Base-by-base conservation (phyloP, 1,140 invertebrate genomes). In the Camponotus floridanus region DNA sequence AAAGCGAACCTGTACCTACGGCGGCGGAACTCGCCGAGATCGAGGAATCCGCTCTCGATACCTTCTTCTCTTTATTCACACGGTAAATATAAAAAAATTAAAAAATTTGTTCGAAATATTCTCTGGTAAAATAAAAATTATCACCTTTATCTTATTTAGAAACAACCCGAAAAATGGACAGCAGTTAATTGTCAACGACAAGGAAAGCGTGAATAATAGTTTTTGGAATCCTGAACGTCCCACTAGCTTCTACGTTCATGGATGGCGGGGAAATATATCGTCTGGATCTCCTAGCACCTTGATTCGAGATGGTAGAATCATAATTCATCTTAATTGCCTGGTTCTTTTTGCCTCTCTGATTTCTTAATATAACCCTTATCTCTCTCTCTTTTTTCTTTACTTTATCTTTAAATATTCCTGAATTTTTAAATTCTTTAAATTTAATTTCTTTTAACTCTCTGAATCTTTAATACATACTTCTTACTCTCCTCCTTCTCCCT, bases 221-320 rank as follows among this genome's bases (percentile, higher is more conserved):
- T 71, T 18, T 48, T 91, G 85, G 87, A 21, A 89, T n/a, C 33
- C 61, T 15, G 33, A 42, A 1, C 85, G 62, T 45, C 71, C 83
- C 7, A 91, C 91, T 2, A 79, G 79, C 26, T 36, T 93, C 1
- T 42, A 93, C 33, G 80, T 87, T 55, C 92, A 94, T 11, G 92
- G 92, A 3, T 93, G 93, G 93, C 76, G 65, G 8, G 84, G 86
- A 39, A 31, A 64, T 2, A 33, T 2, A 6, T 2, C 21, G 26
- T 26, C 26, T 33, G 18, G 31, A 67, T 9, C 57, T 8, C 15
- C 86, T 31, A 88, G 88, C 62, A 67, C 26, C 0, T 0, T 74
- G 0, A 8, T 92, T 21, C 87, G 79, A 9, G 71, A 92, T 64
- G 92, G 93, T 93, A 87, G 42, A 13, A 48, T 45, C 15, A 4